Conservation (phyloP, 2,113 vertebrate species). For the Indicator maculatus region DNA sequence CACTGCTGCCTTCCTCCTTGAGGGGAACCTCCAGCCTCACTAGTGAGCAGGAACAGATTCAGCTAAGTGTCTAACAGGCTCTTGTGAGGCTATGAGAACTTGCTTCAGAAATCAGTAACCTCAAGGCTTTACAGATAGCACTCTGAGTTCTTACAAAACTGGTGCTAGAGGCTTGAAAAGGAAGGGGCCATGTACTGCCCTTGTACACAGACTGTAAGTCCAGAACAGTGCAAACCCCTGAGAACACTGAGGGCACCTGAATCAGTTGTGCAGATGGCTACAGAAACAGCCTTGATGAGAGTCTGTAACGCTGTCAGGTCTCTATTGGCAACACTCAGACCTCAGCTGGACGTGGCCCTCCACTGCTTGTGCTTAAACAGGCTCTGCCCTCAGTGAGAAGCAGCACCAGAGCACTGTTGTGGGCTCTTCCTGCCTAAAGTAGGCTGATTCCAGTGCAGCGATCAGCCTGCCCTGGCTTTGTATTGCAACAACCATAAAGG, state of each 20-base stretch:
- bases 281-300: background rate
- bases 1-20: background rate
- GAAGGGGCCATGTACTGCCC: background rate
- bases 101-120: background rate
- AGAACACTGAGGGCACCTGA: rapidly evolving
- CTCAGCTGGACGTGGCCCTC: background rate
- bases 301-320: too few relatives aligned
- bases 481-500: too few relatives aligned
- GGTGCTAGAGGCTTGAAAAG: too few relatives aligned
- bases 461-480: background rate
- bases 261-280: background rate
- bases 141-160: background rate
- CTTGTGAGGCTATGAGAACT: rapidly evolving
- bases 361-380: background rate
- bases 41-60: background rate
- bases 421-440: too few relatives aligned
- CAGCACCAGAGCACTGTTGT: background rate
- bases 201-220: background rate
- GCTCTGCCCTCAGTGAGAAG: background rate
- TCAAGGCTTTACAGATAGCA: background rate
- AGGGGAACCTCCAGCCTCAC: background rate
- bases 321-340: rapidly evolving
- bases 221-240: rapidly evolving
- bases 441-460: rapidly evolving
- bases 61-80: rapidly evolving